Evolutionary conservation across 2,888 invertebrate genomes (phyloP), one percentile per base, ranked within the genome.

Genomic region (Xestia sexstrigata): DNA sequence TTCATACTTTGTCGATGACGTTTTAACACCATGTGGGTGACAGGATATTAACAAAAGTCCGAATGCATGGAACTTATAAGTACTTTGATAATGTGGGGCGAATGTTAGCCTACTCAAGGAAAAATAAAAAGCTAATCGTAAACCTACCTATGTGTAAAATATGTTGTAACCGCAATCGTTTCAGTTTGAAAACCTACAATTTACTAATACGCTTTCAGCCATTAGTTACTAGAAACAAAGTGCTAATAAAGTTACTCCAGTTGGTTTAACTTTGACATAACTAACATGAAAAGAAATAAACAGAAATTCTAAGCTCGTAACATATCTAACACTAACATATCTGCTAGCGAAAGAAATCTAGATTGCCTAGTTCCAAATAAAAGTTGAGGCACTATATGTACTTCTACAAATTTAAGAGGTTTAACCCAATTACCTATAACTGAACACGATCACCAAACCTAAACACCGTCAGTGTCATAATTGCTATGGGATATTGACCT

Each of bases 1-100:
- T 60, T 78, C 83, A 82, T 78, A 47, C 62, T 63, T 39, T 13
- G 9, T 26, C 49, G 30, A 58, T 74, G 58, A 35, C 20, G 60
- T 63, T 62, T 45, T 13, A 49, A 17, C 26, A 35, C n/a, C 70
- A 70, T 39, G 35, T 60, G 55, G n/a, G 35, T 47, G 52, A 23
- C 66, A 77, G 66, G 66, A 67, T 17, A 65, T 70, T n/a, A 30
- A n/a, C 60, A 23, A 45, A 66, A 65, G n/a, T 42, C 42, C n/a
- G 9, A 26, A 69, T 23, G 2, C 17, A 62, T 62, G 30, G 60
- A 62, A 62, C 9, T 60, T 30, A 9, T 30, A 60, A 60, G 30
- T 60, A 60, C 30, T 60, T 60, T 20, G 8, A 60, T 30, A 30
- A 30, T 3, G 1, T 60, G 23, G 30, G 15, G 30, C 23, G 13